Base-by-base conservation (phyloP, 2,113 vertebrate species). In the Hippocampus comes region DNA sequence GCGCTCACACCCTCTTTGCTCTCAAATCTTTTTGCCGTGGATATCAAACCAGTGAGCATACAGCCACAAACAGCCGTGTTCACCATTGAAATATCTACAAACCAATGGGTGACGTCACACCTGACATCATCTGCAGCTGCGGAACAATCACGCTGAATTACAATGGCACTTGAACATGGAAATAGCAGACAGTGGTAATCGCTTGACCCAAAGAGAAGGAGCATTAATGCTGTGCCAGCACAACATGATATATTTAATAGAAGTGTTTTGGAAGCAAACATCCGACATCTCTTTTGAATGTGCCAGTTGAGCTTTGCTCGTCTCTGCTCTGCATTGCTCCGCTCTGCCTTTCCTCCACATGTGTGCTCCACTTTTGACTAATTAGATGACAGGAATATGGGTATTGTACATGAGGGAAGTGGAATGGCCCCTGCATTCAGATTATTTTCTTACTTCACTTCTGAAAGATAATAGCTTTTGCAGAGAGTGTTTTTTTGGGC, bases 311-410 rank as follows among this genome's bases (percentile, higher is more conserved):
- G 48, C 57, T 68, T 68, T 73, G 48, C 63, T 78, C 59, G 48
- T 9, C 46, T 74, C 51, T 55, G 30, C 55, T 75, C 64, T 60
- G 41, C 21, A 65, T 20, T 21, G 41, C 9, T 65, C 5, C 23
- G 9, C 38, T 23, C 3, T 67, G 64, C 46, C 23, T 57, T 41
- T 41, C 49, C 49, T 70, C 70, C 75, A 76, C 74, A 73, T 72
- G 79, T 80, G 80, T 66, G 63, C 49, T 74, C 78, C 48, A 23
- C 64, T 71, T 79, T 72, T 38, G 67, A 75, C 81, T 87, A 88
- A 84, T 81, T 75, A 84, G 82, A 74, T 84, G 82, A 83, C 78
- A 81, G 82, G 82, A 89, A 88, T 82, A 81, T 81, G 82, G 72
- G 68, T 75, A 82, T 46, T 65, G 68, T 71, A 74, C 70, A 73